Conservation (phyloP, 2,113 vertebrate genomes). For the Dicerorhinus sumatrensis region DNA sequence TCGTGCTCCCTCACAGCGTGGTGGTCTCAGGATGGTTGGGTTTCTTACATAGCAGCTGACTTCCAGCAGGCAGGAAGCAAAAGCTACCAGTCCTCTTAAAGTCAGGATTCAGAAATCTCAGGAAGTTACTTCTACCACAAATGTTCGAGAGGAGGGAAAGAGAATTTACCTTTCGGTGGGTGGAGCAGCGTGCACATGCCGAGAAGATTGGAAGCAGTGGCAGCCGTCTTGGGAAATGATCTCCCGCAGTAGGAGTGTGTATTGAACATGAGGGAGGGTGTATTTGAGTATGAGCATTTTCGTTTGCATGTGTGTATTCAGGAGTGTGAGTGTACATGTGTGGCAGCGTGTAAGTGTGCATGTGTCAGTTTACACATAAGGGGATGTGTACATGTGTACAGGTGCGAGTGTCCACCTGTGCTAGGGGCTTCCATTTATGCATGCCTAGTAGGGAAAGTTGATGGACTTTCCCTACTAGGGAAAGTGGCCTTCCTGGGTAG, state of each 20-base stretch:
- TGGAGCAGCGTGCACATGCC: not conserved
- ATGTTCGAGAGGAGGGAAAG: not conserved
- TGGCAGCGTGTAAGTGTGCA: not conserved
- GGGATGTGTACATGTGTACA: not conserved
- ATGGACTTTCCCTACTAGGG: too few relatives aligned
- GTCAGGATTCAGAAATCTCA: not conserved
- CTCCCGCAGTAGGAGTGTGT: not conserved
- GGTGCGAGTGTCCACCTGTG: not conserved
- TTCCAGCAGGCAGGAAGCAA: not conserved
- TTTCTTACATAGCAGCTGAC: not conserved
- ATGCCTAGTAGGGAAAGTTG: not conserved
- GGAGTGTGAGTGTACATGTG: not conserved
- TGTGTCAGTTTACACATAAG: not conserved
- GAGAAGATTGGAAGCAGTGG: not conserved
- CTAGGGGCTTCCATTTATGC: not conserved
- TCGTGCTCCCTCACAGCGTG: not conserved
- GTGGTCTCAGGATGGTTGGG: not conserved
- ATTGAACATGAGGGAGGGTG: not conserved
- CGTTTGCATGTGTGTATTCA: not conserved
- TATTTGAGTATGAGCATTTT: not conserved
- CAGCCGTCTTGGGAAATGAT: not conserved
- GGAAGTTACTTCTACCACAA: not conserved
- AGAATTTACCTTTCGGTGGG: not conserved
- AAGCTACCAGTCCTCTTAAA: not conserved
- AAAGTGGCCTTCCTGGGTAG: not conserved